phyloP scores from a whole-genome alignment of 2,888 invertebrate species.

The Drosophila mulleri region DNA sequence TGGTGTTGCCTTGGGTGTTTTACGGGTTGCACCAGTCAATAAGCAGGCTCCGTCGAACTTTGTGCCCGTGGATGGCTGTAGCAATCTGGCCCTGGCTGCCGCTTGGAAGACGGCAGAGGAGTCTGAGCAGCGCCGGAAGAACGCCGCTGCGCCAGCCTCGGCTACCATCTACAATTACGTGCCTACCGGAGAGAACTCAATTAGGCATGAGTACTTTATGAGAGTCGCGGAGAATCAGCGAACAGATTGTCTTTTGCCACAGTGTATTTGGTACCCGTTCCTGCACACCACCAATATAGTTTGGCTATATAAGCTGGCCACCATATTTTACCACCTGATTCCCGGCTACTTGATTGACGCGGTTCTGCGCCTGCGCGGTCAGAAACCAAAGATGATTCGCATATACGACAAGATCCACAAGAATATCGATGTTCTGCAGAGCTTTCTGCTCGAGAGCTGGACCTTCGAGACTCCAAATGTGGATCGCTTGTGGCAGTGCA shows the following conservation, averaged over 20 bases:
- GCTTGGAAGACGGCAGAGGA: slow-evolving; percentile 84
- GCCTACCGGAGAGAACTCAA: slow-evolving; percentile 90
- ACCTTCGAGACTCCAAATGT: slow-evolving; percentile 88
- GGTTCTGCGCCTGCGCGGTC: slow-evolving; percentile 58
- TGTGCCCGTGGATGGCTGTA: slow-evolving; percentile 85
- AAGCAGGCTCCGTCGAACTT: slow-evolving; percentile 77
- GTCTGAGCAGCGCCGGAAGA: background rate
- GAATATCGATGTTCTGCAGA: slow-evolving; percentile 89
- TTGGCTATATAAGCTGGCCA: slow-evolving; percentile 84
- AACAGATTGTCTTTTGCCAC: slow-evolving; percentile 86
- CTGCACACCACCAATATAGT: slow-evolving; percentile 85
- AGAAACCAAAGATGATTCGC: slow-evolving; percentile 87
- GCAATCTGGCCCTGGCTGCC: slow-evolving; percentile 84
- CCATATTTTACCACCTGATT: slow-evolving; percentile 87
- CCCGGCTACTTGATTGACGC: slow-evolving; percentile 88
- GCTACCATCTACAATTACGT: slow-evolving; percentile 90
- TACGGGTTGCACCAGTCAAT: slow-evolving; percentile 84
- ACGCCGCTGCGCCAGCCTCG: background rate
- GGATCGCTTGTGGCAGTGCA: slow-evolving; percentile 83
- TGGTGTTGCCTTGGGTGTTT: slow-evolving; percentile 87
- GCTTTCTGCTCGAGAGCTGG: slow-evolving; percentile 91
- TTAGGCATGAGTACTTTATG: slow-evolving; percentile 91
- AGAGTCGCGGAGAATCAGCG: background rate
- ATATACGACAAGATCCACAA: slow-evolving; percentile 92
- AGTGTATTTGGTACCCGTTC: slow-evolving; percentile 89